phyloP scores from a whole-genome alignment of 2,888 invertebrate genomes.

The Cinara cedri region DNA sequence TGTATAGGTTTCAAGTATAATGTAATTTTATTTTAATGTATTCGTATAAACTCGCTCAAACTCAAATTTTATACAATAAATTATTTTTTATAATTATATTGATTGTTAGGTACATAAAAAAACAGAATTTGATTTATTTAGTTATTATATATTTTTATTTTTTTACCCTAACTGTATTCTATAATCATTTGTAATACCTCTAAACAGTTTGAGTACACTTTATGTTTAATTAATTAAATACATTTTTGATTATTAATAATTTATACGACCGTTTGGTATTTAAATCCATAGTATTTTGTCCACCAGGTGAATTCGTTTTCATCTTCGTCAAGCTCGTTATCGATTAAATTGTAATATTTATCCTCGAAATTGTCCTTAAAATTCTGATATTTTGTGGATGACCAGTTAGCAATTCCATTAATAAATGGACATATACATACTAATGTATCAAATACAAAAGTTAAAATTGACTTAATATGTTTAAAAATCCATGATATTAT shows the following conservation, averaged over 20 bases:
- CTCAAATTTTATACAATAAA: not conserved
- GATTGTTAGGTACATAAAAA: not conserved
- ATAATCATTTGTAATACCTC: too few species aligned
- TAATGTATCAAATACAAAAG: not conserved
- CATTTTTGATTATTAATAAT: too few species aligned
- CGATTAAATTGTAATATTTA: not conserved
- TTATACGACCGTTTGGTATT: constrained; percentile 31
- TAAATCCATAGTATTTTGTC: constrained; percentile 45
- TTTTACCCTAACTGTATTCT: too few species aligned
- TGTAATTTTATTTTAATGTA: too few species aligned
- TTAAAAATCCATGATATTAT: not conserved
- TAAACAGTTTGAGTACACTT: too few species aligned
- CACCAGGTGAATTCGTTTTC: constrained; percentile 49
- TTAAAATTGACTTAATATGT: not conserved
- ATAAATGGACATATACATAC: constrained; percentile 8
- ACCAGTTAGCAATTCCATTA: not conserved
- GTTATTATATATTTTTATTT: too few species aligned
- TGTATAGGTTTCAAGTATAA: too few species aligned
- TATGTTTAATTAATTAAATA: too few species aligned
- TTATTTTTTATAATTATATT: not conserved
- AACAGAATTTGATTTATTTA: not conserved
- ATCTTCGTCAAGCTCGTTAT: constrained; percentile 11
- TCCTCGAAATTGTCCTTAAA: not conserved
- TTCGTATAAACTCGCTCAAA: too few species aligned
- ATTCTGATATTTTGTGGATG: not conserved